Percentiles rank a stretch among this genome's conserved stretches.
These are phyloP conservation scores for Eupithecia tripunctaria DNA, from an alignment of 2,888 invertebrate species.

Conservation along the genomic window DNA sequence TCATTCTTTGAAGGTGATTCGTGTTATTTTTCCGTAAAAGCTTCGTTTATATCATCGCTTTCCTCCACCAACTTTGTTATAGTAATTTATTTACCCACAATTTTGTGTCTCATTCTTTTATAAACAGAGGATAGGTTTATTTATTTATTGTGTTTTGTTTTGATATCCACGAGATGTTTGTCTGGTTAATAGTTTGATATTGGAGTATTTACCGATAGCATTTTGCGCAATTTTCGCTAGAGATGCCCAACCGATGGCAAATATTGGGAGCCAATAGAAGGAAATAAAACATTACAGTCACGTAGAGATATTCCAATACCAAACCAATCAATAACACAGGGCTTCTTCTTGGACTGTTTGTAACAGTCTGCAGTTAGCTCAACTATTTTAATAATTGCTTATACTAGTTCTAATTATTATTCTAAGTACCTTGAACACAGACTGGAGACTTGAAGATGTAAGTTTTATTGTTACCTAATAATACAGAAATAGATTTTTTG, in stretches of 20 bases:
- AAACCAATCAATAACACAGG: too few relatives aligned
- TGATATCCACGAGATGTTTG: constrained; percentile 1
- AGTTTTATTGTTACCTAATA: too few relatives aligned
- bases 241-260: neutral
- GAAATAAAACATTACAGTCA: neutral
- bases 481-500: too few relatives aligned
- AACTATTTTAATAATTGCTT: too few relatives aligned
- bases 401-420: too few relatives aligned
- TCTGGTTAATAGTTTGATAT: neutral
- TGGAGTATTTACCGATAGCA: neutral
- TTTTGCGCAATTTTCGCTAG: neutral
- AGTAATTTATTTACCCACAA: neutral
- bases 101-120: neutral
- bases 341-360: too few relatives aligned
- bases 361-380: too few relatives aligned
- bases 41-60: neutral
- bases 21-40: neutral
- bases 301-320: neutral
- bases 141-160: constrained; percentile 1
- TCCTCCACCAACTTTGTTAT: neutral
- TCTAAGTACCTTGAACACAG: too few relatives aligned
- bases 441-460: too few relatives aligned
- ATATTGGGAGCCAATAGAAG: neutral
- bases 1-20: constrained; percentile 3
- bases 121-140: neutral